Conservation (phyloP, 2,888 invertebrate species). For the Galeopsomyia nigrocyanea region DNA sequence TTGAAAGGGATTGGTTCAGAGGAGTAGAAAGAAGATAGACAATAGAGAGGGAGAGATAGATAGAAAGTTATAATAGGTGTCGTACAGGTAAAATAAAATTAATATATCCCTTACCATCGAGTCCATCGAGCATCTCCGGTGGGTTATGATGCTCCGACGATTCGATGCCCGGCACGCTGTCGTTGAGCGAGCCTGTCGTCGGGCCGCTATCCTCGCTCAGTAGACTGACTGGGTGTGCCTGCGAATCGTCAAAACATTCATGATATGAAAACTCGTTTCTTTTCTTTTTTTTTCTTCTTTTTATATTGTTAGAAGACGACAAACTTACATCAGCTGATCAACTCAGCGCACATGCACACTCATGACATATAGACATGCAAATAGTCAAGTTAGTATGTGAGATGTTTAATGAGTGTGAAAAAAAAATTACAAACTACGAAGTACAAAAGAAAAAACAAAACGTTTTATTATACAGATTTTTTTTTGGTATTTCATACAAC, state of each 20-base stretch:
- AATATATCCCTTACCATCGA: conserved; percentile 67
- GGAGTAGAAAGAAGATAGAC: conserved; percentile 10
- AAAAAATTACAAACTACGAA: no score
- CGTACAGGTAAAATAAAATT: not conserved
- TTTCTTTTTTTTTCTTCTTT: no score
- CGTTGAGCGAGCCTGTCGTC: conserved; percentile 62
- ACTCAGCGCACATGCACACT: no score
- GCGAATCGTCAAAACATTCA: conserved; percentile 34
- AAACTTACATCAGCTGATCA: no score
- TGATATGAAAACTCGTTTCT: no score
- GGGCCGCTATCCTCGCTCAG: conserved; percentile 65
- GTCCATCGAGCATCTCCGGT: conserved; percentile 68
- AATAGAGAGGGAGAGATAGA: conserved; percentile 53
- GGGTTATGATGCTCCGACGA: conserved; percentile 66
- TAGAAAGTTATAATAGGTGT: conserved; percentile 48
- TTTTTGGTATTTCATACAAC: no score
- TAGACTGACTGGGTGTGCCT: conserved; percentile 66
- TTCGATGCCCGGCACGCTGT: conserved; percentile 64
- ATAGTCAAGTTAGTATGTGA: no score
- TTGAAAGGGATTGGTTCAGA: not conserved
- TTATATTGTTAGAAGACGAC: no score
- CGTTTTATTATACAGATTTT: no score
- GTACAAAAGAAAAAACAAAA: no score
- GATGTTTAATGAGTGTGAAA: no score
- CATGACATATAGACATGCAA: no score